These are phyloP conservation scores for Bradysia coprophila DNA, from an alignment of 1,140 invertebrate species.

Conservation along the genomic window DNA sequence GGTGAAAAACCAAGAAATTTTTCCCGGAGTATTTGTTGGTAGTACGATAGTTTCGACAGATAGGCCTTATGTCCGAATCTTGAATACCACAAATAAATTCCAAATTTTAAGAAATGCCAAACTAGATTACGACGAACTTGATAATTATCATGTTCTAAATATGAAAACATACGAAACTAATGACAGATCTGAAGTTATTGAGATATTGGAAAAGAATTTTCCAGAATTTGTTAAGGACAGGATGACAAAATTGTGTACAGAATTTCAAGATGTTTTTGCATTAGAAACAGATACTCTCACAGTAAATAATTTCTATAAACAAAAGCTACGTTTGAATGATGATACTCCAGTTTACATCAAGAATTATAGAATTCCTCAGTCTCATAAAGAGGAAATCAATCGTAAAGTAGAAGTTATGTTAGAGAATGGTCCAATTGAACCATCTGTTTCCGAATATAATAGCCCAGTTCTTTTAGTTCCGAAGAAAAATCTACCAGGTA, in stretches of 20 bases:
- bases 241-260: neutral
- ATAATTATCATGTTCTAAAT: neutral
- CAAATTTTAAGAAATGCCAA: neutral
- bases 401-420: constrained; percentile 1
- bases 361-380: neutral
- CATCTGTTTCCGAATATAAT: neutral
- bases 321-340: neutral
- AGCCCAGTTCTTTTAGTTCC: constrained; percentile 5
- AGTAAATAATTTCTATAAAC: neutral
- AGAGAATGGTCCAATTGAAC: neutral
- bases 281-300: constrained; percentile 1
- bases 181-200: neutral
- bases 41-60: neutral
- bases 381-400: constrained; percentile 1
- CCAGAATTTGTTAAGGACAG: neutral
- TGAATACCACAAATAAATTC: constrained; percentile 1
- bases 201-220: neutral
- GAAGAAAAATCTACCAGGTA: too few relatives aligned
- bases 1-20: neutral
- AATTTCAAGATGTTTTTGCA: constrained; percentile 2
- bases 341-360: neutral
- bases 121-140: neutral
- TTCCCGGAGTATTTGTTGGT: neutral
- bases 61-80: neutral
- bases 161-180: constrained; percentile 1